Conservation (phyloP, 2,888 invertebrate species). For the Brachynemurus nebulosus region DNA sequence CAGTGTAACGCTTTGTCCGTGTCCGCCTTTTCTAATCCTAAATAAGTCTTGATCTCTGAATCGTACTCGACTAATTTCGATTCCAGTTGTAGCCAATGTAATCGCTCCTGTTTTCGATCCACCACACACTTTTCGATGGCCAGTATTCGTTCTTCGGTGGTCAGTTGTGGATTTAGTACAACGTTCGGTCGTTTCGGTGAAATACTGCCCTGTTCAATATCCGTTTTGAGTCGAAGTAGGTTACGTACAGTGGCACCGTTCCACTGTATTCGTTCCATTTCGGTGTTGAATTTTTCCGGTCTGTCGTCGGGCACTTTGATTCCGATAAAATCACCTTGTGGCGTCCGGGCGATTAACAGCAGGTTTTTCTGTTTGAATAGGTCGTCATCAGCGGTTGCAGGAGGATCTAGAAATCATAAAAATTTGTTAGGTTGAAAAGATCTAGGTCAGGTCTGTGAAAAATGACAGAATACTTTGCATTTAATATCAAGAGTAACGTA, state of each 20-base stretch:
- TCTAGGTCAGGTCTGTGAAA: no score
- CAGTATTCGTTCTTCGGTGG: conserved; percentile 42
- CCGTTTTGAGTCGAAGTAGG: neutral
- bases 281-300: conserved; percentile 43
- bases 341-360: conserved; percentile 46
- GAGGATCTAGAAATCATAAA: conserved; percentile 3
- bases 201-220: conserved; percentile 33
- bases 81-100: conserved; percentile 49
- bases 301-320: conserved; percentile 48
- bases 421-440: no score
- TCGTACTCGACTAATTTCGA: conserved; percentile 49
- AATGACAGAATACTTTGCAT: no score
- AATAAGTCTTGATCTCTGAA: conserved; percentile 45
- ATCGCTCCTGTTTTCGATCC: conserved; percentile 39
- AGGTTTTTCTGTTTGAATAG: conserved; percentile 24
- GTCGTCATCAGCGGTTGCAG: neutral
- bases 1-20: conserved; percentile 55
- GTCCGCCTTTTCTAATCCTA: conserved; percentile 54
- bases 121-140: conserved; percentile 37
- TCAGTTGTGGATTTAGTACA: conserved; percentile 44
- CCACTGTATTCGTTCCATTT: conserved; percentile 46
- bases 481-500: no score
- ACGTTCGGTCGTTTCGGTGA: conserved; percentile 43
- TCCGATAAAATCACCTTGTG: conserved; percentile 47
- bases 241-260: conserved; percentile 45